Evolutionary conservation across 2,113 vertebrate genomes (phyloP).

Genomic region (Bettongia penicillata): DNA sequence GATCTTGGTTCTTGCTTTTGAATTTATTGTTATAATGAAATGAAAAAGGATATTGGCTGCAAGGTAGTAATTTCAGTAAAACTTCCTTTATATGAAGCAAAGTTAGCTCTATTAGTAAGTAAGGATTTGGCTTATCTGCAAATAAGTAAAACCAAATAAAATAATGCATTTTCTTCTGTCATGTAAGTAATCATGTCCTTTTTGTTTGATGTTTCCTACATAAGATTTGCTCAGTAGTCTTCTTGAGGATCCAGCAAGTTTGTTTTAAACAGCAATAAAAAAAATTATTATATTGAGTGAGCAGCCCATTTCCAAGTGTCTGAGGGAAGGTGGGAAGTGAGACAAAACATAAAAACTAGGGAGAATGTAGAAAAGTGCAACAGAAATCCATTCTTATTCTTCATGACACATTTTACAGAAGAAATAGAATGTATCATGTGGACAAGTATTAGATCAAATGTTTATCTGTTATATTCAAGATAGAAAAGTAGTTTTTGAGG

Average conservation of each 20-base stretch:
- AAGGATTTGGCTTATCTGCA: not conserved
- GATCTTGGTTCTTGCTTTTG: slow-evolving; percentile 25
- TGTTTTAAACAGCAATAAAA: slow-evolving; percentile 13
- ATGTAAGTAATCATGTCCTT: not conserved
- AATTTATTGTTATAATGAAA: slow-evolving; percentile 31
- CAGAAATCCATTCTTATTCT: not conserved
- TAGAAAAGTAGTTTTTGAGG: not conserved
- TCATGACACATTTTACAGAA: not conserved
- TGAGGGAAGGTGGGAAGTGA: not conserved
- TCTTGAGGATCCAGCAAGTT: slow-evolving; percentile 40
- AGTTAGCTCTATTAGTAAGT: slow-evolving; percentile 19
- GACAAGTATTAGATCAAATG: not conserved
- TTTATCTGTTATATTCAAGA: not conserved
- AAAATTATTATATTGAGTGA: slow-evolving; percentile 32
- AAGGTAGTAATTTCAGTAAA: slow-evolving; percentile 3
- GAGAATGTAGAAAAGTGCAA: not conserved
- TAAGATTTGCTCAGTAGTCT: slow-evolving; percentile 1
- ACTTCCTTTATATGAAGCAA: slow-evolving; percentile 17
- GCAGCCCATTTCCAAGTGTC: slow-evolving; percentile 21
- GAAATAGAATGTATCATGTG: not conserved
- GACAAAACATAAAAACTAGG: not conserved
- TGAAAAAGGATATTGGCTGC: not conserved
- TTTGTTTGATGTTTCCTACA: not conserved
- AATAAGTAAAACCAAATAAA: slow-evolving; percentile 37
- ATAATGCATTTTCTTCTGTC: slow-evolving; percentile 43